phyloP scores from a whole-genome alignment of 2,113 vertebrate species.

The Sciurus niger region DNA sequence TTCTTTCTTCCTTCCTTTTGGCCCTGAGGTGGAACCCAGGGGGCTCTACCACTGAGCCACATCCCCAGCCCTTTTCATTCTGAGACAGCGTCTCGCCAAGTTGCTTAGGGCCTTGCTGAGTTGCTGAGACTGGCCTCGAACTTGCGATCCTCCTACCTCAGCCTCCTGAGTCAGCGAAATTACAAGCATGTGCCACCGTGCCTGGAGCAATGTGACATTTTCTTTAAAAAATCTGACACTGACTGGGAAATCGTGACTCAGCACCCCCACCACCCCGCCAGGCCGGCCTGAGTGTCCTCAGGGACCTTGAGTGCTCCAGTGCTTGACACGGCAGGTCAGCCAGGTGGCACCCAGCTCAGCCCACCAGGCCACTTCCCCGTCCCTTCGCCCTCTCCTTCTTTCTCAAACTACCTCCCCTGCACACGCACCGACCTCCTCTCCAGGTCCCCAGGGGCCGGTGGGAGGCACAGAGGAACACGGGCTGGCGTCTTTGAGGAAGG shows the following conservation, averaged over 20 bases:
- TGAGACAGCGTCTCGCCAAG: no score
- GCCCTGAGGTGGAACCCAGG: no score
- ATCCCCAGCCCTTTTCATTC: no score
- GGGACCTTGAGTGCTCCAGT: background rate
- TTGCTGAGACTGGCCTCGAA: no score
- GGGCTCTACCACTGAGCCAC: no score
- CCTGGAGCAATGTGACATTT: background rate
- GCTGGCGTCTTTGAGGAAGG: background rate
- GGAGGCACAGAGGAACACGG: background rate
- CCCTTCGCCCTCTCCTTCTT: background rate
- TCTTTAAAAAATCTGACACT: background rate
- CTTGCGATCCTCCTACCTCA: no score
- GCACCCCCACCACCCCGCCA: background rate
- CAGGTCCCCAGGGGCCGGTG: background rate
- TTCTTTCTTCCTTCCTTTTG: no score
- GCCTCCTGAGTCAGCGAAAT: no score
- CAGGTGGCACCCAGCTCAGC: background rate
- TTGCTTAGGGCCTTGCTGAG: no score
- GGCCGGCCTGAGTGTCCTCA: background rate
- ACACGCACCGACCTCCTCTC: background rate
- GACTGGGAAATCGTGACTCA: background rate
- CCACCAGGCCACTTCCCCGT: background rate
- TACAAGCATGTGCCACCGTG: no score
- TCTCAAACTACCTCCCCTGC: background rate
- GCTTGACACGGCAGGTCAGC: background rate